These are phyloP conservation scores for Xestia ashworthii DNA, from an alignment of 2,888 invertebrate genomes.

Conservation along the genomic window DNA sequence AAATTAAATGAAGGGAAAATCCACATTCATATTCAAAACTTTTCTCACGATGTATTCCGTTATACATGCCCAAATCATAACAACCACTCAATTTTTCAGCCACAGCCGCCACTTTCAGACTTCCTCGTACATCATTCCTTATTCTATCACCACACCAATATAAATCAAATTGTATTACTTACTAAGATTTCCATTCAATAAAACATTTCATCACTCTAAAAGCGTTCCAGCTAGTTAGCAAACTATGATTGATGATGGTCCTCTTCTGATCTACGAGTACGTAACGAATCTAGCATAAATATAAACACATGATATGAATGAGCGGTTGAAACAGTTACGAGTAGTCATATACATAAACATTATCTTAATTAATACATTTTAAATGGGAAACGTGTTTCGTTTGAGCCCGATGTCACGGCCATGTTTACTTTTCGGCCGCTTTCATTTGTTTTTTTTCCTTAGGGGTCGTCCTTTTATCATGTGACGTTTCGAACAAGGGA, in stretches of 20 bases:
- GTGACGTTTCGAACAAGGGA: too few relatives aligned
- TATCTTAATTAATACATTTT: slow-evolving; percentile 8
- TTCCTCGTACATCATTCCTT: neutral
- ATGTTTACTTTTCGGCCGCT: slow-evolving; percentile 5
- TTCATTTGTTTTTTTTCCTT: slow-evolving; percentile 12
- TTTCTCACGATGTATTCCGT: neutral
- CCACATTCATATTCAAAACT: neutral
- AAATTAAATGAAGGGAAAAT: too few relatives aligned
- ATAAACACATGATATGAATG: slow-evolving; percentile 25
- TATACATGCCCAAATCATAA: neutral
- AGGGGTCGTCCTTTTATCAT: too few relatives aligned
- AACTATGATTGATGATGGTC: slow-evolving; percentile 18
- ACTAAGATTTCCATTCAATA: neutral
- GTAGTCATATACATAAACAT: slow-evolving; percentile 3
- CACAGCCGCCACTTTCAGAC: neutral
- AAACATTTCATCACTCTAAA: slow-evolving; percentile 25
- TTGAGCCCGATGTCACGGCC: slow-evolving; percentile 30
- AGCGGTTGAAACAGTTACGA: neutral
- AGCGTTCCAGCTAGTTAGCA: neutral
- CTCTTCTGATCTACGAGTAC: neutral
- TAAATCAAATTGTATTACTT: neutral
- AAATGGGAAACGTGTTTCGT: slow-evolving; percentile 32
- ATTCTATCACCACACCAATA: neutral
- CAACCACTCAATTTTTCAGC: neutral
- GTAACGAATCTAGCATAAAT: slow-evolving; percentile 6